Evolutionary conservation across 2,113 vertebrate genomes (phyloP).

Genomic region (Choloepus hoffmanni): DNA sequence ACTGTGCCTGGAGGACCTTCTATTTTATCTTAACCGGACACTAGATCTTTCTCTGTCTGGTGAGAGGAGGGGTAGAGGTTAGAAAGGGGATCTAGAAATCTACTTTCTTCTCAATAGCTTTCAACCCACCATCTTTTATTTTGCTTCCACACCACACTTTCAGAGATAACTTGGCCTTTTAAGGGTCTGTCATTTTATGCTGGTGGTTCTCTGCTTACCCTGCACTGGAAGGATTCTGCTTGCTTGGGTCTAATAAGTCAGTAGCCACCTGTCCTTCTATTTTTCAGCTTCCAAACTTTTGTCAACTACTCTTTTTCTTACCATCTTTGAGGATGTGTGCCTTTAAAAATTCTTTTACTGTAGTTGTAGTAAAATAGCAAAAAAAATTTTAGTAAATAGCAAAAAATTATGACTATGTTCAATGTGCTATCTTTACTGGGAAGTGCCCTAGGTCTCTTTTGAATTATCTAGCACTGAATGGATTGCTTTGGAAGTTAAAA

Average conservation of each 20-base stretch:
- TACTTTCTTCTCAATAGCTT: not conserved
- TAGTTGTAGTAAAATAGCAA: not conserved
- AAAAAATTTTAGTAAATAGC: not conserved
- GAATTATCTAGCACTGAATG: not conserved
- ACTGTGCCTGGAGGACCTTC: not conserved
- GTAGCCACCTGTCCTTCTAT: not conserved
- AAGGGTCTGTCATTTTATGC: not conserved
- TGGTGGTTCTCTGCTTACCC: not conserved
- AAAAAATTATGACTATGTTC: not conserved
- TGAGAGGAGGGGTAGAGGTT: not conserved
- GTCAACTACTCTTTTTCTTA: constrained; percentile 21
- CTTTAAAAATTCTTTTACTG: not conserved
- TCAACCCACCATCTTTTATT: not conserved
- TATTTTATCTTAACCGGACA: not conserved
- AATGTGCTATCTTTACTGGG: not conserved
- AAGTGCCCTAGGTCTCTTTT: not conserved
- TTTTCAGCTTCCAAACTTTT: constrained; percentile 30
- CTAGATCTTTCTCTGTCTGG: not conserved
- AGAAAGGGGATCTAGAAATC: not conserved
- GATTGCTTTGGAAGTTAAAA: not conserved
- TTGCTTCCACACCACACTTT: not conserved
- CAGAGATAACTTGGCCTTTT: not conserved
- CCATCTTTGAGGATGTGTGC: constrained; percentile 16
- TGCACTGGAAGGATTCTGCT: not conserved
- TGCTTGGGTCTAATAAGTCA: not conserved